phyloP scores from a whole-genome alignment of 1,140 invertebrate genomes.

The Akabosia matsudoensis region DNA sequence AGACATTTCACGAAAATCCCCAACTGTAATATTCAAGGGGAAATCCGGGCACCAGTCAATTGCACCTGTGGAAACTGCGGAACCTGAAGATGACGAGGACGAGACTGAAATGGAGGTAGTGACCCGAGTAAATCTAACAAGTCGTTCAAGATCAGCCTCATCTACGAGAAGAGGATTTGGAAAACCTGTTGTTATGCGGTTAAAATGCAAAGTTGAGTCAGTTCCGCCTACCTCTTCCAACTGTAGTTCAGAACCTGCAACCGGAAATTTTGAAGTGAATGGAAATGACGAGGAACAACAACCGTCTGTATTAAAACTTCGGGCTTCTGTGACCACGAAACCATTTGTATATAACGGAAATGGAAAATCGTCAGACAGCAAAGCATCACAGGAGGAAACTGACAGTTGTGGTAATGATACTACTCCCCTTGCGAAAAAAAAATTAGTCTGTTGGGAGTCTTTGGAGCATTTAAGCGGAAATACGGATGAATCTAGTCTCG shows the following conservation, averaged over 20 bases:
- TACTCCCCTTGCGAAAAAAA: too few relatives aligned
- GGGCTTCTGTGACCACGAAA: too few relatives aligned
- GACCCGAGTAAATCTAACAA: background rate
- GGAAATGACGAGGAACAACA: background rate
- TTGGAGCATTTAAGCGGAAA: too few relatives aligned
- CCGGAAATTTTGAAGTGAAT: background rate
- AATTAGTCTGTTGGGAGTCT: too few relatives aligned
- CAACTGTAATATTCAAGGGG: background rate
- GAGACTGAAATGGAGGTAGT: background rate
- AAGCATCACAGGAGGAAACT: too few relatives aligned
- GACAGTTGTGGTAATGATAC: too few relatives aligned
- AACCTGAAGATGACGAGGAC: background rate
- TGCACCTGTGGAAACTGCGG: background rate
- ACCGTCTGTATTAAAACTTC: too few relatives aligned
- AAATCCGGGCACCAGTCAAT: background rate
- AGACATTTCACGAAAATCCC: background rate
- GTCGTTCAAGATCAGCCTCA: background rate
- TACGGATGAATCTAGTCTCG: too few relatives aligned
- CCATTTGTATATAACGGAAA: too few relatives aligned
- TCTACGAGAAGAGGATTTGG: background rate
- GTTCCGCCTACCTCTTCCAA: background rate
- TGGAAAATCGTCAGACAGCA: too few relatives aligned
- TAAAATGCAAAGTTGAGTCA: background rate
- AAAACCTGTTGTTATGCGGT: background rate
- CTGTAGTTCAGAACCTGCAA: background rate